Base-by-base conservation (phyloP, 2,797 vertebrate genomes). In the Lacerta agilis region DNA sequence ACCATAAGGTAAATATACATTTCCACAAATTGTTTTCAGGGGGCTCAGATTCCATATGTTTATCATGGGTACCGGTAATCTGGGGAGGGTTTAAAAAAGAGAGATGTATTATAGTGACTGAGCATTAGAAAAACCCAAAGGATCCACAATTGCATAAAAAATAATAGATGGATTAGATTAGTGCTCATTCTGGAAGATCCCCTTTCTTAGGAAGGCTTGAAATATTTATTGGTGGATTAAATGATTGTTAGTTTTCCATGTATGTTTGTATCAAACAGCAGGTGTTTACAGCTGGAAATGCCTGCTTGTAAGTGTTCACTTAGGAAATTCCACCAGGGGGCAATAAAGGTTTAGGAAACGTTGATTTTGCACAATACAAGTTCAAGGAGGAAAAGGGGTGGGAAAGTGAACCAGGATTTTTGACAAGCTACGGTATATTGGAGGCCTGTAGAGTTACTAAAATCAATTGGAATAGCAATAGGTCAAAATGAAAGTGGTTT, bases 321-420 rank as follows among this genome's bases (percentile, higher is more conserved):
- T 33, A 27, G 15, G 3, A 20, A 71, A 75, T 79, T 71, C 94
- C 95, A 92, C 92, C 78, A 96, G 95, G 92, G 95, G 95, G 95
- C 93, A 91, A 88, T 90, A 93, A 94, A 82, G 66, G 71, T 82
- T 87, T 82, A 85, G 64, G 33, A 49, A 85, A 85, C n/a, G 71
- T 49, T 71, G 36, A 43, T 58, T 45, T 64, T 36, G n/a, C 45
- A 78, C 25, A 45, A 11, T 77, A 29, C 13, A 75, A 71, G 20
- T 61, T 69, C 20, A 71, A 85, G 41, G 61, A 17, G 49, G 33
- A 2, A 27, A 67, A 66, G 49, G 15, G 69, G 23, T 11, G 23
- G 29, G 2, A 67, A 23, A 75, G 23, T 73, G 69, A 77, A 69
- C 2, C 80, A 64, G n/a, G 27, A 85, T 90, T 83, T 83, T 77